These are phyloP conservation scores for Selene dorsalis DNA, from an alignment of 2,797 vertebrate genomes.

Conservation along the genomic window DNA sequence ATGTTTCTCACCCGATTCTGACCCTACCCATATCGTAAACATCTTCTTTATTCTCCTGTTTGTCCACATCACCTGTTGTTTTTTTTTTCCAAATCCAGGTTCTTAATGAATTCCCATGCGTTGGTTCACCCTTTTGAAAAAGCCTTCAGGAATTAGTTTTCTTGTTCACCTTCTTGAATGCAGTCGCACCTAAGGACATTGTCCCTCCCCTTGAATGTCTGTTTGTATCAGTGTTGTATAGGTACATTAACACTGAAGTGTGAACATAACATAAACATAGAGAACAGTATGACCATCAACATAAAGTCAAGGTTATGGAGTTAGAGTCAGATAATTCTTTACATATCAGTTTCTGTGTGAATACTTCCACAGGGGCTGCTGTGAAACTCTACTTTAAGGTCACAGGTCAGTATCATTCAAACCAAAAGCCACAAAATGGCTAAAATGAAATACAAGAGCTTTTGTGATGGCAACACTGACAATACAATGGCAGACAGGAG, in stretches of 20 bases:
- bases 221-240: background rate
- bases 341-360: too few relatives aligned
- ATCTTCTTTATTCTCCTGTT: background rate
- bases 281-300: background rate
- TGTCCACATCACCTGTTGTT: background rate
- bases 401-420: background rate
- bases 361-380: background rate
- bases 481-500: background rate
- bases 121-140: background rate
- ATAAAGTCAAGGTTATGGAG: background rate
- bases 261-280: background rate
- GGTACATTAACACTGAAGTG: background rate
- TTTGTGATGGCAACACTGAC: background rate
- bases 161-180: background rate
- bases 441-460: background rate
- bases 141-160: background rate
- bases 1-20: background rate
- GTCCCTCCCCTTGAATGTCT: slow-evolving; percentile 11
- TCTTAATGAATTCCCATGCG: background rate
- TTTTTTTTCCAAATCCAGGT: background rate
- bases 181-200: background rate
- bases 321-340: slow-evolving; percentile 5
- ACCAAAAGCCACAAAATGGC: background rate
- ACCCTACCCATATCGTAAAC: background rate
- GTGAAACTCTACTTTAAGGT: background rate